Evolutionary conservation across 2,113 vertebrate genomes (phyloP), one percentile per base, ranked within the genome.

Genomic region (Dicerorhinus sumatrensis): DNA sequence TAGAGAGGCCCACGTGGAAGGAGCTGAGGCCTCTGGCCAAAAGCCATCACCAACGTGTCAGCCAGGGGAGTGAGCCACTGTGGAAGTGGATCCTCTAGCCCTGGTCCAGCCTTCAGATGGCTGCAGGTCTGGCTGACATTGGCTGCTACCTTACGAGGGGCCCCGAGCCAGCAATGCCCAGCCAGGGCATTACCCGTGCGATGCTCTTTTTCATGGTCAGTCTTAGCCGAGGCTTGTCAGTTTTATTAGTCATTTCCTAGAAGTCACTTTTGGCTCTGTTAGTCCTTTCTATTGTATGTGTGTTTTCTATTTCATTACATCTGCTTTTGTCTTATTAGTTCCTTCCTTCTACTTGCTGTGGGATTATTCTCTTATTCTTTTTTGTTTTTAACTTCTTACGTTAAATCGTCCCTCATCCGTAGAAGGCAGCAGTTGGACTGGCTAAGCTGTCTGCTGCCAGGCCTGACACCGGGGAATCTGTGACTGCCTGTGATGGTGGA

Each of bases 271-370:
- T 12, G 18, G 6, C 42, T 94, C n/a, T 29, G 8, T 27, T 36
- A 27, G 7, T 42, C 16, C 8, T 63, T 73, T 39, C n/a, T 31
- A 11, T 58, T 63, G 3, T 33, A 4, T 75, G 14, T 27, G 2
- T 54, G 29, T 94, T 70, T 95, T 76, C 54, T 60, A 3, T 23
- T 88, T 79, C 62, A 39, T 80, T 62, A 27, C 60, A 73, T 63
- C 75, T 84, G 31, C 42, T 83, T 90, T 73, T 77, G 72, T 72
- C 29, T 93, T 85, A 27, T 81, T 69, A 27, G 80, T 23, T 63
- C 29, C 77, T 79, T 85, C 18, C n/a, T 91, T 83, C 56, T 77
- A 51, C 25, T 90, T 91, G 62, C 27, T 87, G 62, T 89, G 88
- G 27, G 21, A 51, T 75, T 16, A 36, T 88, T 33, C 65, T 77